Evolutionary conservation across 1,140 invertebrate species (phyloP).

Genomic region (Eumaeus atala): DNA sequence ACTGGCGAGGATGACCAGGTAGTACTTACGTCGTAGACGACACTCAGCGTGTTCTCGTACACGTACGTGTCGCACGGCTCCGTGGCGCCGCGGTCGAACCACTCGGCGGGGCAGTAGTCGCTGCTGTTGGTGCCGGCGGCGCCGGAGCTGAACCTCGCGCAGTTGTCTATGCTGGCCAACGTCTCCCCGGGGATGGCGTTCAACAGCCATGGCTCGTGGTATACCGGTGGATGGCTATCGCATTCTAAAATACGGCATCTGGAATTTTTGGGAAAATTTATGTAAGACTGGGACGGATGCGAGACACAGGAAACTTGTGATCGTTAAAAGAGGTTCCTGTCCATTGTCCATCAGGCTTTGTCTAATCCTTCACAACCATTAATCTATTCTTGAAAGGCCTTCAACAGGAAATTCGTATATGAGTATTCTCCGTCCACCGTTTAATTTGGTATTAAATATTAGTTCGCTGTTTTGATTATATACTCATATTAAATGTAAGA

Average conservation of each 20-base stretch:
- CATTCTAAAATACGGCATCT: slow-evolving; percentile 58
- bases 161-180: slow-evolving; percentile 38
- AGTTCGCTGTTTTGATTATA: too few relatives aligned
- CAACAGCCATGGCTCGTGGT: slow-evolving; percentile 43
- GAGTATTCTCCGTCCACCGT: too few relatives aligned
- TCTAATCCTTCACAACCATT: too few relatives aligned
- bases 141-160: slow-evolving; percentile 39
- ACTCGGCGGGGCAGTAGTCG: slow-evolving; percentile 41
- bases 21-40: slow-evolving; percentile 61
- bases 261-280: slow-evolving; percentile 15
- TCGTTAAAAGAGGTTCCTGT: too few relatives aligned
- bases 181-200: slow-evolving; percentile 50
- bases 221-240: slow-evolving; percentile 41
- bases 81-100: slow-evolving; percentile 39
- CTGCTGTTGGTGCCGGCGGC: slow-evolving; percentile 10
- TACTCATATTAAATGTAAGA: too few relatives aligned
- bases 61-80: slow-evolving; percentile 48
- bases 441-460: too few relatives aligned
- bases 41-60: slow-evolving; percentile 48
- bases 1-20: too few relatives aligned
- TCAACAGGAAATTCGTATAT: too few relatives aligned
- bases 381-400: too few relatives aligned
- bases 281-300: too few relatives aligned
- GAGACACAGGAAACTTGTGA: too few relatives aligned
- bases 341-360: too few relatives aligned